phyloP scores from a whole-genome alignment of 2,888 invertebrate genomes.

The Luperina testacea region DNA sequence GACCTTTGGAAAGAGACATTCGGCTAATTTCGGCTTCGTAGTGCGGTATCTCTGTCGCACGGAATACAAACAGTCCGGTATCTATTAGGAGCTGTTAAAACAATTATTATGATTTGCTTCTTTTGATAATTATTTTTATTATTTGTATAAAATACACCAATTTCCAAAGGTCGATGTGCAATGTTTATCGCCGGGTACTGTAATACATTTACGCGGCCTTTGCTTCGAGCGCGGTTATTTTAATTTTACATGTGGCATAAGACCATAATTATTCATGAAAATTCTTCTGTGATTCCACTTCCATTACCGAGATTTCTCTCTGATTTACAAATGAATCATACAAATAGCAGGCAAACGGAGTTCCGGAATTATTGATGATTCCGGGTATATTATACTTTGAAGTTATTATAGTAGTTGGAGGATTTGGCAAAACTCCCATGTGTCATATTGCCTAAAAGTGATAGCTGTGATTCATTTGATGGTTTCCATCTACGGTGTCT shows the following conservation, averaged over 20 bases:
- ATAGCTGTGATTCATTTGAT: slow-evolving; percentile 3
- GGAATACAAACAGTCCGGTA: too few species aligned
- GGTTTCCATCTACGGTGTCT: background rate
- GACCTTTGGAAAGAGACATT: too few species aligned
- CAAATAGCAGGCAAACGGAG: slow-evolving; percentile 26
- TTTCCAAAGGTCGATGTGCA: too few species aligned
- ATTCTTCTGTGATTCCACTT: slow-evolving; percentile 2
- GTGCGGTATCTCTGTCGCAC: too few species aligned
- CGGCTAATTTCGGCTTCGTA: too few species aligned
- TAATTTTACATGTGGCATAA: background rate
- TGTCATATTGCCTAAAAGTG: background rate
- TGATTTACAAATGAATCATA: slow-evolving; percentile 25
- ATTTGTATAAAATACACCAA: too few species aligned
- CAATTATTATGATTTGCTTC: too few species aligned
- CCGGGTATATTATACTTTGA: slow-evolving; percentile 36
- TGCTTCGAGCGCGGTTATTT: background rate
- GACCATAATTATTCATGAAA: background rate
- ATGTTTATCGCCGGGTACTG: too few species aligned
- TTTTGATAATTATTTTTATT: too few species aligned
- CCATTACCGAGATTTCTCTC: slow-evolving; percentile 7
- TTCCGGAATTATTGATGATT: slow-evolving; percentile 29
- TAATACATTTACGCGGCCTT: too few species aligned
- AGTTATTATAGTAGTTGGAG: slow-evolving; percentile 32
- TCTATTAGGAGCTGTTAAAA: too few species aligned
- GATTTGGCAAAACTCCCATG: slow-evolving; percentile 34